Evolutionary conservation across 2,113 vertebrate species (phyloP).

Genomic region (Daphoenositta chrysoptera): DNA sequence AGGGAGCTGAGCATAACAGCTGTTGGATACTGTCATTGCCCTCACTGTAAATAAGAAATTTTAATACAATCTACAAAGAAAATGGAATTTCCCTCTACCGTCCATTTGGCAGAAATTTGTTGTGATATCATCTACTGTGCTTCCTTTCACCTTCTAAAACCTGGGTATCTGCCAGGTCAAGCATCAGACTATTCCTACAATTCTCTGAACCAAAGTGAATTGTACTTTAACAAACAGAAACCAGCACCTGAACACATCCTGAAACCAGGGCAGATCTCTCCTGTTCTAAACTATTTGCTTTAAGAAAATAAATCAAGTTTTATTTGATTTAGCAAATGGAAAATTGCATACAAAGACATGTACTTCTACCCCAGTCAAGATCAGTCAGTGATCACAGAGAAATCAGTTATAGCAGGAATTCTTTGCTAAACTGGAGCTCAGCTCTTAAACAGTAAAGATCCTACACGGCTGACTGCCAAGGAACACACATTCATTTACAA

Average conservation of each 20-base stretch:
- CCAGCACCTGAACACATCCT: background rate
- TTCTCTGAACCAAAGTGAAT: background rate
- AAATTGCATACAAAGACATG: background rate
- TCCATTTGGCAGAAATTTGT: background rate
- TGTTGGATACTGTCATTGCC: background rate
- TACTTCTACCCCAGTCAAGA: background rate
- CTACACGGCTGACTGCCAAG: background rate
- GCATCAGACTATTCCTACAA: background rate
- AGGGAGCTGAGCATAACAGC: background rate
- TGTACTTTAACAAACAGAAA: background rate
- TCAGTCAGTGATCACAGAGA: background rate
- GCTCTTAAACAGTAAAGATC: background rate
- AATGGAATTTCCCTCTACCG: slow-evolving; percentile 7
- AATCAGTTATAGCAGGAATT: background rate
- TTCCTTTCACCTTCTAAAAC: background rate
- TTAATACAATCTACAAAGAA: background rate
- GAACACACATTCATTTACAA: background rate
- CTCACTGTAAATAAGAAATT: background rate
- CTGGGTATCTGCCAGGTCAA: background rate
- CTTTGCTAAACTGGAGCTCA: background rate
- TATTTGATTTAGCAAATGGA: background rate
- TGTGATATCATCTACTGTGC: background rate
- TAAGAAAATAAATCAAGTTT: background rate
- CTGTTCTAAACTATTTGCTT: background rate
- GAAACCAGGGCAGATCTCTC: background rate